Evolutionary conservation across 2,113 vertebrate species (phyloP).

Genomic region (Melanostigma gelatinosum): DNA sequence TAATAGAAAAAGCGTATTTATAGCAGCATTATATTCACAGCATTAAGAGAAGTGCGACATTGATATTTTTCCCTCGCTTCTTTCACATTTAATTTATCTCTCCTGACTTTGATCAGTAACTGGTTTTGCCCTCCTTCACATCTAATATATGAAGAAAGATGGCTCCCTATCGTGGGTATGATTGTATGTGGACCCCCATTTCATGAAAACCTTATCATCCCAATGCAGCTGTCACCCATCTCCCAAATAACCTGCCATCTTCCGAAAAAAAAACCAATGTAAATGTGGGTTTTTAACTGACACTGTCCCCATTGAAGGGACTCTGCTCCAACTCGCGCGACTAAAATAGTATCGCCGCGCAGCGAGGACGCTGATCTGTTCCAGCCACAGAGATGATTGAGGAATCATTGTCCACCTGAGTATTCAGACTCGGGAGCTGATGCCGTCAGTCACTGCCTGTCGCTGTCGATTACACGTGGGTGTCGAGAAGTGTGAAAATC

Average conservation of each 20-base stretch:
- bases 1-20: background rate
- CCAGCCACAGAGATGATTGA: conserved; percentile 71
- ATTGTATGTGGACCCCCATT: conserved; percentile 43
- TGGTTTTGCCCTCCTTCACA: conserved; percentile 12
- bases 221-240: conserved; percentile 65
- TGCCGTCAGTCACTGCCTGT: conserved; percentile 77
- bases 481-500: conserved; percentile 75
- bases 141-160: conserved; percentile 59
- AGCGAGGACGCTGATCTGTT: conserved; percentile 65
- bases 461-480: conserved; percentile 71
- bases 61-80: conserved; percentile 13
- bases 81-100: conserved; percentile 34
- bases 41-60: background rate
- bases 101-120: conserved; percentile 40
- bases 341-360: conserved; percentile 64
- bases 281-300: conserved; percentile 52
- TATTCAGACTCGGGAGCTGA: conserved; percentile 51
- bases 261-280: conserved; percentile 52
- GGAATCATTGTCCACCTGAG: conserved; percentile 79
- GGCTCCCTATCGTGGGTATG: conserved; percentile 27
- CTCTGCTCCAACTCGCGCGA: conserved; percentile 46
- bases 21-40: background rate
- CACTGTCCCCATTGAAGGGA: conserved; percentile 37
- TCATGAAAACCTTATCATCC: conserved; percentile 61
- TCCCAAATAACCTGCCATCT: conserved; percentile 70